These are phyloP conservation scores for Isichthys henryi DNA, from an alignment of 2,113 vertebrate species.

Conservation along the genomic window DNA sequence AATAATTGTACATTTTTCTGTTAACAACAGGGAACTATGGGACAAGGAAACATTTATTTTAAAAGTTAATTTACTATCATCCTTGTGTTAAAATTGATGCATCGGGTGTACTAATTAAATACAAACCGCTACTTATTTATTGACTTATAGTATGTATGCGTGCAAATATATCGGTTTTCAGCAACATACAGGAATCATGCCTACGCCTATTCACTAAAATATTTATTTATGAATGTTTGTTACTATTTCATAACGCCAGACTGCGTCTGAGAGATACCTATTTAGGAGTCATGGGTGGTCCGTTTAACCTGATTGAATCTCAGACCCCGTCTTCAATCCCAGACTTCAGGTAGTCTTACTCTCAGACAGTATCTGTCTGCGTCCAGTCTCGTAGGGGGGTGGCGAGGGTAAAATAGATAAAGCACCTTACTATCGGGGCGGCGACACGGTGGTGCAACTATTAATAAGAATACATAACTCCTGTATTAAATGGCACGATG, in stretches of 20 bases:
- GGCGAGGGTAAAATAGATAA: not conserved
- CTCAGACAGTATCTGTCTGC: constrained; percentile 49
- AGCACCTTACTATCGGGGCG: constrained; percentile 19
- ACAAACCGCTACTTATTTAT: not conserved
- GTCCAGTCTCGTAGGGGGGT: not conserved
- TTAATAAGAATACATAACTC: not conserved
- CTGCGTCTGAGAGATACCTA: not conserved
- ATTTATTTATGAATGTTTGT: not conserved
- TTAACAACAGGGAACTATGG: not conserved
- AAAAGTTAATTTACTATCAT: not conserved
- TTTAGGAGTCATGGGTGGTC: constrained; percentile 13
- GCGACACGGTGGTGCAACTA: constrained; percentile 11
- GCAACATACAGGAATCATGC: not conserved
- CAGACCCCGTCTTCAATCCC: constrained; percentile 33
- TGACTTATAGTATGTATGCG: not conserved
- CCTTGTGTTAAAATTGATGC: not conserved
- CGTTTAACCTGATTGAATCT: constrained; percentile 23
- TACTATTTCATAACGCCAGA: not conserved
- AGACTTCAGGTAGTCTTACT: constrained; percentile 37
- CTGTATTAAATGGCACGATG: not conserved
- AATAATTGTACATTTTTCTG: not conserved
- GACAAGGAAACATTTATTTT: not conserved
- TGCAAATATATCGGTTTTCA: not conserved
- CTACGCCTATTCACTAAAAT: not conserved
- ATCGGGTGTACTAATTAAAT: not conserved